Evolutionary conservation across 2,797 vertebrate genomes (phyloP).

Genomic region (Cossypha polioptera): DNA sequence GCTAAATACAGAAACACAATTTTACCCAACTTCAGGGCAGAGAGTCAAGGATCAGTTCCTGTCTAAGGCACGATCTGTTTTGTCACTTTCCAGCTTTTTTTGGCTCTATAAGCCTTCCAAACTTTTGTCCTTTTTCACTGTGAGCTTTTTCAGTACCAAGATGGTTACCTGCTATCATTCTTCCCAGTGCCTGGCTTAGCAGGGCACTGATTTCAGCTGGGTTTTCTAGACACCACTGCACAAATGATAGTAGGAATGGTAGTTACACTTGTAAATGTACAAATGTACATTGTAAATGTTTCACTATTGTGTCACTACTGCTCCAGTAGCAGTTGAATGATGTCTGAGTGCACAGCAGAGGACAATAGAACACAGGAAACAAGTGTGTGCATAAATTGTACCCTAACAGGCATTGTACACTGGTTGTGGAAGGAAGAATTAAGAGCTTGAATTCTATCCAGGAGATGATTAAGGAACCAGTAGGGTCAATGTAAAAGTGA

Average conservation of each 20-base stretch:
- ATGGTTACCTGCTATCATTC: not conserved
- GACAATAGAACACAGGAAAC: not conserved
- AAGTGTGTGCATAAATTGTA: not conserved
- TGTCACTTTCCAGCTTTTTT: not conserved
- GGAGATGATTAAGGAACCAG: not conserved
- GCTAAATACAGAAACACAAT: not conserved
- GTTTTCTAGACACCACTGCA: not conserved
- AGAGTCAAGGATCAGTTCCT: not conserved
- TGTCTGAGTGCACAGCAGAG: accelerated
- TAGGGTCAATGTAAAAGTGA: not conserved
- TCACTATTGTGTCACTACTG: not conserved
- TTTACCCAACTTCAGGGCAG: not conserved
- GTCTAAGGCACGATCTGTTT: not conserved
- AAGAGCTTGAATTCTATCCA: not conserved
- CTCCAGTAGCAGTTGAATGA: not conserved
- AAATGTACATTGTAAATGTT: not conserved
- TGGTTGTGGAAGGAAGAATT: not conserved
- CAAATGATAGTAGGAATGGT: not conserved
- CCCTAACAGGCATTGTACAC: not conserved
- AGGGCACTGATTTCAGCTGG: not conserved
- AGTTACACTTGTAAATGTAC: not conserved
- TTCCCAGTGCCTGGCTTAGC: not conserved
- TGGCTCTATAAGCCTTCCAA: not conserved
- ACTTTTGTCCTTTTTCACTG: not conserved
- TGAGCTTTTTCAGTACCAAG: not conserved